Evolutionary conservation across 2,888 invertebrate genomes (phyloP), one percentile per base, ranked within the genome.

Genomic region (Drosophila paranaensis): DNA sequence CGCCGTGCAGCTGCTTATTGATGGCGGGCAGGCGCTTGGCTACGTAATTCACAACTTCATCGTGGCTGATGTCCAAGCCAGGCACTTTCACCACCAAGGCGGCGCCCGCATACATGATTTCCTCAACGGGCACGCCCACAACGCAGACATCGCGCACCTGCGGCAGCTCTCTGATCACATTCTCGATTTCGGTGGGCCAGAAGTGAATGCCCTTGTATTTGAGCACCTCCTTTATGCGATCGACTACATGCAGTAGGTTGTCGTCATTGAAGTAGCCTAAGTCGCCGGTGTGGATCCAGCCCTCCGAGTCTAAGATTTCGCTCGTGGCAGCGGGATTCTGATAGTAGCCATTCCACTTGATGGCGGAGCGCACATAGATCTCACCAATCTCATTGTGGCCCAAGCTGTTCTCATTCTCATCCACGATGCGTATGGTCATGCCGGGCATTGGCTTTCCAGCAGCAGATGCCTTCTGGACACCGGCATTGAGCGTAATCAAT

Each of bases 241-340:
- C 92, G 3, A 82, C 79, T 11, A 91, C 62, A 67, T 79, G 87
- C 13, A 91, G 60, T 55, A 57, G 74, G 11, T 90, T 84, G 4
- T 90, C 76, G 3, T 89, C 78, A 60, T 91, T 91, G 64, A 92
- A 89, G 60, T 87, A 88, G 5, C 92, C 92, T 62, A 92, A 56
- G 68, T 92, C 92, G 0, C 92, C 92, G 0, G 90, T 87, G 14
- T 86, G 87, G 5, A 90, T 66, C 91, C 90, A 92, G 27, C 90
- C 90, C 4, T 91, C 68, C 2, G 54, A 54, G 55, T 91, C 91
- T 25, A 79, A 73, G 5, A 81, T 71, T 20, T 64, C 48, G 10
- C 69, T 65, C 6, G 90, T 90, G n/a, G 79, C 88, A 25, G 48
- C 67, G 2, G 77, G 70, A 64, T 91, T 88, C 6, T 77, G 71